Conservation (phyloP, 2,888 invertebrate genomes). For the Fabriciana adippe region DNA sequence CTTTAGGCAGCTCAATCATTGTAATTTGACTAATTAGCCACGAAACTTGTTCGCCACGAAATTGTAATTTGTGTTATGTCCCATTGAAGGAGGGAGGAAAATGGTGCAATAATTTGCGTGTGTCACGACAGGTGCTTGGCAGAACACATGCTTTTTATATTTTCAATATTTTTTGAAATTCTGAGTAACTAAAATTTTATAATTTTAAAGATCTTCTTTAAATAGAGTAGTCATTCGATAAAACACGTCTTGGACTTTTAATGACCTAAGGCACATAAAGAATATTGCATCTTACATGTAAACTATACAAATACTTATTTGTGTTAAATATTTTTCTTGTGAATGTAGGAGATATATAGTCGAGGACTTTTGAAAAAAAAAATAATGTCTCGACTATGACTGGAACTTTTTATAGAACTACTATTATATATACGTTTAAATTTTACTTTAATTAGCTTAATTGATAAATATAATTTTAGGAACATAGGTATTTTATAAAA, state of each 20-base stretch:
- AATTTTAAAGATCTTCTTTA: conserved; percentile 2
- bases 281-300: conserved; percentile 19
- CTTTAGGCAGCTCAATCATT: conserved; percentile 46
- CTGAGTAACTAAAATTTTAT: background rate
- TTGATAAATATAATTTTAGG: conserved; percentile 39
- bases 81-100: conserved; percentile 45
- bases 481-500: conserved; percentile 32
- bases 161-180: conserved; percentile 5
- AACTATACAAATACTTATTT: conserved; percentile 4
- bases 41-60: conserved; percentile 28
- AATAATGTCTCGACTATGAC: conserved; percentile 29
- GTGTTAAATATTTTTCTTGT: conserved; percentile 16
- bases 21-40: conserved; percentile 35
- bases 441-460: conserved; percentile 42
- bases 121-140: conserved; percentile 42
- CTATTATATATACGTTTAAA: conserved; percentile 36
- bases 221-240: background rate
- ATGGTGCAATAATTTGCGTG: conserved; percentile 45
- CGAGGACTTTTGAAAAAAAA: conserved; percentile 3
- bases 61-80: conserved; percentile 42
- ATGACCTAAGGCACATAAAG: background rate
- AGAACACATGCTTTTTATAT: conserved; percentile 31
- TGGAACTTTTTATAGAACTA: conserved; percentile 27
- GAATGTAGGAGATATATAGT: background rate
- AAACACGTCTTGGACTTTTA: background rate